Evolutionary conservation across 1,140 invertebrate species (phyloP).

Genomic region (Episyrphus balteatus): DNA sequence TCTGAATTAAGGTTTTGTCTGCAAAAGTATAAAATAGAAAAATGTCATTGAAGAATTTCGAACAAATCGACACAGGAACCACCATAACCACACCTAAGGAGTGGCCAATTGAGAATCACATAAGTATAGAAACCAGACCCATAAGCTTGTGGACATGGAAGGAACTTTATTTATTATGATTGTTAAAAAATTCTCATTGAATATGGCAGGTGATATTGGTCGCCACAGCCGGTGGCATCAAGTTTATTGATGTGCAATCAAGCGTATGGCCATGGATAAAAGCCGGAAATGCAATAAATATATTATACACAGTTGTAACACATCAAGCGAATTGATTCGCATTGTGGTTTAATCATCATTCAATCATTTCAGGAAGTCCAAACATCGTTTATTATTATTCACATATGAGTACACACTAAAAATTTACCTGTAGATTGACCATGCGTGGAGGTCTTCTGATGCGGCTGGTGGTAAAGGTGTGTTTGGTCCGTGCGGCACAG

Average conservation of each 20-base stretch:
- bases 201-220: background rate
- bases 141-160: background rate
- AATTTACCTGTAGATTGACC: constrained; percentile 81
- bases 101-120: too few species aligned
- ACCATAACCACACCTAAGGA: too few species aligned
- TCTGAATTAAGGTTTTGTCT: constrained; percentile 92
- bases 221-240: background rate
- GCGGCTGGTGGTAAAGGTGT: constrained; percentile 50
- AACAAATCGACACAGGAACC: too few species aligned
- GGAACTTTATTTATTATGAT: too few species aligned
- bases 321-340: too few species aligned
- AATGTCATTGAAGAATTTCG: background rate
- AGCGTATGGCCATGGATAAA: background rate
- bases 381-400: too few species aligned
- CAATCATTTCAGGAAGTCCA: too few species aligned
- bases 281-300: too few species aligned
- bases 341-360: too few species aligned
- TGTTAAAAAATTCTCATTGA: too few species aligned
- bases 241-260: background rate
- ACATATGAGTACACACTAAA: background rate
- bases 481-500: constrained; percentile 57
- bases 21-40: constrained; percentile 17
- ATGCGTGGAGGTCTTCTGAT: constrained; percentile 86
- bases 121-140: too few species aligned
- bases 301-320: too few species aligned